A percentile compares a stretch with the other conserved stretches of the same genome.
Evolutionary conservation across 1,140 invertebrate genomes (phyloP).

Genomic region (Paralvinella palmiformis): DNA sequence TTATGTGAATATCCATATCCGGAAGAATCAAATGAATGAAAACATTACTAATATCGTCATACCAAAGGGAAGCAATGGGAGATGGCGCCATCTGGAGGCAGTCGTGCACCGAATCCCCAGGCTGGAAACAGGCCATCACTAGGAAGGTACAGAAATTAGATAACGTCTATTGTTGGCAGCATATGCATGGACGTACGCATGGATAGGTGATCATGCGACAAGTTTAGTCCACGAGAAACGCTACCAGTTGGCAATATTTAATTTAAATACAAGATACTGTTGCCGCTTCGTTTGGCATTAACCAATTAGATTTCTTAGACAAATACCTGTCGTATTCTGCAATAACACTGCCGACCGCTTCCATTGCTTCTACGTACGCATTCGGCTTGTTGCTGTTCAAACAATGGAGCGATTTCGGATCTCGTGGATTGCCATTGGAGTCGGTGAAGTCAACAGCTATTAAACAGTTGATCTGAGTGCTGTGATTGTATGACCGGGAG

Average conservation of each 20-base stretch:
- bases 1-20: background rate
- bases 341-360: conserved; percentile 60
- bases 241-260: too few species aligned
- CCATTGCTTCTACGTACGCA: conserved; percentile 51
- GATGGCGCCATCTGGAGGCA: conserved; percentile 40
- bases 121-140: conserved; percentile 49
- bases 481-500: too few species aligned
- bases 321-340: conserved; percentile 60
- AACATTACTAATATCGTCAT: too few species aligned
- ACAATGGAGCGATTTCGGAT: conserved; percentile 58
- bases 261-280: background rate
- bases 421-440: conserved; percentile 60
- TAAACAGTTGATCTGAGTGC: conserved; percentile 57
- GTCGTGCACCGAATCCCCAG: conserved; percentile 48
- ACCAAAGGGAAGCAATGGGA: conserved; percentile 49
- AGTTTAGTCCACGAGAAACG: background rate
- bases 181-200: too few species aligned
- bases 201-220: background rate
- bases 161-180: background rate
- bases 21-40: background rate
- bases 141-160: conserved; percentile 18
- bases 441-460: conserved; percentile 66
- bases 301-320: conserved; percentile 23
- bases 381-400: conserved; percentile 48
- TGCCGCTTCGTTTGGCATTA: background rate